phyloP scores from a whole-genome alignment of 2,888 invertebrate species.

The Stenotaenia linearis region DNA sequence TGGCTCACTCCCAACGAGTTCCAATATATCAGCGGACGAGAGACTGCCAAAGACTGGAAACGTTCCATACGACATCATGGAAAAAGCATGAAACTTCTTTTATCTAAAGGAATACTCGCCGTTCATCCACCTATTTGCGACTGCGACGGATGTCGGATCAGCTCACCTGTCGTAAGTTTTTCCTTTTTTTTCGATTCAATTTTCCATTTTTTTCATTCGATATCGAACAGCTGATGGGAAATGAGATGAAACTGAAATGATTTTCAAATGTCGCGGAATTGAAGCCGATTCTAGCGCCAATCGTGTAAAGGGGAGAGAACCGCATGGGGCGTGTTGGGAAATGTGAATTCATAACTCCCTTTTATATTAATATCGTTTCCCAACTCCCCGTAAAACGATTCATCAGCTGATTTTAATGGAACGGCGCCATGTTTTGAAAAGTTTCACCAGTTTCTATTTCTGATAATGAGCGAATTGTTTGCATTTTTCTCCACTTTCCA shows the following conservation, averaged over 20 bases:
- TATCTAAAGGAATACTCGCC: slow-evolving; percentile 49
- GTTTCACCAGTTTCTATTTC: not conserved
- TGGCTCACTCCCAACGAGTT: slow-evolving; percentile 53
- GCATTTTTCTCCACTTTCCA: not conserved
- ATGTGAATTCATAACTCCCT: not conserved
- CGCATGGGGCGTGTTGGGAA: not conserved
- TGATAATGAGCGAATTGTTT: not conserved
- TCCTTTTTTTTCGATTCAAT: not conserved
- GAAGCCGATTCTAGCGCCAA: slow-evolving; percentile 14
- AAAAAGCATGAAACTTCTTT: slow-evolving; percentile 49
- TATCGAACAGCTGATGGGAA: not conserved
- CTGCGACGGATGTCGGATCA: slow-evolving; percentile 44
- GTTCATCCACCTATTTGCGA: slow-evolving; percentile 48
- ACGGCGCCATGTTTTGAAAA: not conserved
- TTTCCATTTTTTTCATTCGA: not conserved
- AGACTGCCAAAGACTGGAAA: slow-evolving; percentile 52
- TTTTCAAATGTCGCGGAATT: slow-evolving; percentile 24
- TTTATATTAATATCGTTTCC: slow-evolving; percentile 16
- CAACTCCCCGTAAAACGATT: not conserved
- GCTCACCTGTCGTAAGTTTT: slow-evolving; percentile 37
- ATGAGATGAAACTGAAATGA: not conserved
- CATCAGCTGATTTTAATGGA: slow-evolving; percentile 13
- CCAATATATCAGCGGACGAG: slow-evolving; percentile 50
- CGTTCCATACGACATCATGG: slow-evolving; percentile 51
- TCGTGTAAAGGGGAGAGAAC: not conserved